Base-by-base conservation (phyloP, 2,888 invertebrate genomes). In the Incurvaria masculella region DNA sequence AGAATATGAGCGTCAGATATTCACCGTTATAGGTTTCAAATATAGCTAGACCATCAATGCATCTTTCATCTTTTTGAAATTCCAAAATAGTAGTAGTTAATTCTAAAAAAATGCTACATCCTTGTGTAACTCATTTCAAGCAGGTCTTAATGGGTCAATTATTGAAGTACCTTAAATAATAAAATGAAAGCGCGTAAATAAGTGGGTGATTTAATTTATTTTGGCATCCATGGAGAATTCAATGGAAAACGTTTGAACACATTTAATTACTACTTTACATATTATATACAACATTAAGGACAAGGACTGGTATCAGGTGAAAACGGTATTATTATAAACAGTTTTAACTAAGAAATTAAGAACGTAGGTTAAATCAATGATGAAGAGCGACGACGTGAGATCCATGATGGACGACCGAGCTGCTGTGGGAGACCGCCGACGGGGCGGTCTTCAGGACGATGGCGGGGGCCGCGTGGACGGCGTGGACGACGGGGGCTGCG, bases 381-480 rank as follows among this genome's bases (percentile, higher is more conserved):
- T 43, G 76, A 52, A 73, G 64, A 41, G 72, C 68, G 49, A 75
- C 56, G 14, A 72, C 50, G 8, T 72, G 72, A 26, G 63, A 58
- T 57, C 60, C 66, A 38, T 45, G 54, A 44, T 57, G 58, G 20
- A 54, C 57, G 14, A 75, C 66, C 0, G 78, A 71, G 63, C 70
- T 71, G 61, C 69, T 66, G 66, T 76, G 72, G 4, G 69, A 63
- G 43, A 69, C 57, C 53, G 56, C 59, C 58, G 48, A 53, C 33
- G 66, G 72, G 0, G 62, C 55, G 2, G 72, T 69, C 41, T 60
- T 60, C 1, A 58, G 58, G 11, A 58, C 41, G 46, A 54, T 51
- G 33, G 47, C 61, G 2, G 72, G 72, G 14, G 60, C 57, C 4
- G 63, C 52, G 47, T 61, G 61, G 5, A 65, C 62, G 0, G 63